These are phyloP conservation scores for Amblyopsis hoosieri DNA, from an alignment of 2,797 vertebrate species.

Conservation along the genomic window DNA sequence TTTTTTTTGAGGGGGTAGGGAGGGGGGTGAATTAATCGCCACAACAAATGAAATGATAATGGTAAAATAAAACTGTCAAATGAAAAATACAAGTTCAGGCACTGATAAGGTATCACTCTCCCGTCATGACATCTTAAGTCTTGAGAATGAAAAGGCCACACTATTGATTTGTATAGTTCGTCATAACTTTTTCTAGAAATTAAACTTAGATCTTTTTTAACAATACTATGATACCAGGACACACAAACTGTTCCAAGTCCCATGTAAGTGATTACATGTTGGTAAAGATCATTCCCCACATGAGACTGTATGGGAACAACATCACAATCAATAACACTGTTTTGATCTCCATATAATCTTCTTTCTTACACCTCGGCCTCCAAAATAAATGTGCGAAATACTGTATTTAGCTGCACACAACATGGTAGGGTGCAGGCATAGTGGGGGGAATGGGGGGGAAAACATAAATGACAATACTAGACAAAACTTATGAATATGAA, in stretches of 20 bases:
- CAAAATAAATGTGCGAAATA: constrained; percentile 47
- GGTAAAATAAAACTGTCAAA: constrained; percentile 79
- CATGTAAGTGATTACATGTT: constrained; percentile 75
- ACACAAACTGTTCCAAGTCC: constrained; percentile 68
- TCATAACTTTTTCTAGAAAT: constrained; percentile 75
- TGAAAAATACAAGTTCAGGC: constrained; percentile 86
- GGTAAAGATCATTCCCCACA: constrained; percentile 72
- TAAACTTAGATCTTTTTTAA: constrained; percentile 46
- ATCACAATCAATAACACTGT: constrained; percentile 77
- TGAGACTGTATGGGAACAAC: constrained; percentile 72
- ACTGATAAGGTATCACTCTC: constrained; percentile 88
- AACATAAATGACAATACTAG: constrained; percentile 50
- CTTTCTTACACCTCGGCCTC: constrained; percentile 66
- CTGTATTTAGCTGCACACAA: constrained; percentile 56
- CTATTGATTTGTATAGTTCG: constrained; percentile 83
- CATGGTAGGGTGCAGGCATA: constrained; percentile 63
- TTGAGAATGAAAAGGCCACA: constrained; percentile 89
- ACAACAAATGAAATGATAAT: constrained; percentile 79
- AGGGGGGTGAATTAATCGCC: constrained; percentile 76
- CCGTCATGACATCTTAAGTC: constrained; percentile 82
- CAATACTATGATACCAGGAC: constrained; percentile 39
- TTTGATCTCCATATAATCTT: constrained; percentile 74
- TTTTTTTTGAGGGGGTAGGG: constrained; percentile 72
- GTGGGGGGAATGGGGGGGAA: constrained; percentile 26
- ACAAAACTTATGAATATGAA: constrained; percentile 57